Percentiles rank a stretch among this genome's conserved stretches.
Evolutionary conservation across 1,140 invertebrate species (phyloP).

Genomic region (Drosophila orena): DNA sequence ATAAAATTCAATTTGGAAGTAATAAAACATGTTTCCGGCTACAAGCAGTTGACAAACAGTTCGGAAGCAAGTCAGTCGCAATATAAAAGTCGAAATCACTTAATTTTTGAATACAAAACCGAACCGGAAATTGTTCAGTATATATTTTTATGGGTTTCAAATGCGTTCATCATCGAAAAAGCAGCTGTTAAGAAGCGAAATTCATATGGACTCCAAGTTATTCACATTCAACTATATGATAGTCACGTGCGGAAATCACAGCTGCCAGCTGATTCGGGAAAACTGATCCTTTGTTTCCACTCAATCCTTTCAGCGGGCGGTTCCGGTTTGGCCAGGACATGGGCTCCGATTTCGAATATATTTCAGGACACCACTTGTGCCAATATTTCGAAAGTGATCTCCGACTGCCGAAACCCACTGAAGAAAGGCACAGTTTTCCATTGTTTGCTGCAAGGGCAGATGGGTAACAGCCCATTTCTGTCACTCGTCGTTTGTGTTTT

Average conservation of each 20-base stretch:
- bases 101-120: too few relatives aligned
- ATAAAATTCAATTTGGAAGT: neutral
- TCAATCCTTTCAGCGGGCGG: conserved; percentile 16
- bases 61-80: neutral
- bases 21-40: neutral
- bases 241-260: conserved; percentile 11
- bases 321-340: neutral
- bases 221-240: neutral
- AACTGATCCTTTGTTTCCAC: conserved; percentile 3
- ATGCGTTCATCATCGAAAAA: neutral
- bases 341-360: neutral
- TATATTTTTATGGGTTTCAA: neutral
- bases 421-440: neutral
- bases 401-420: neutral
- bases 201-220: neutral
- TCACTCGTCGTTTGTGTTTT: neutral
- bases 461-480: conserved; percentile 3
- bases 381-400: conserved; percentile 3
- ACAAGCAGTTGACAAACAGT: neutral
- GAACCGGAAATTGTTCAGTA: neutral
- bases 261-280: conserved; percentile 6
- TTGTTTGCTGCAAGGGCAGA: conserved; percentile 5
- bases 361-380: conserved; percentile 12
- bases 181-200: neutral
- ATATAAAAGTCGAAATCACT: neutral